These are phyloP conservation scores for Linnaemya vulpina DNA, from an alignment of 2,888 invertebrate species.

Conservation along the genomic window DNA sequence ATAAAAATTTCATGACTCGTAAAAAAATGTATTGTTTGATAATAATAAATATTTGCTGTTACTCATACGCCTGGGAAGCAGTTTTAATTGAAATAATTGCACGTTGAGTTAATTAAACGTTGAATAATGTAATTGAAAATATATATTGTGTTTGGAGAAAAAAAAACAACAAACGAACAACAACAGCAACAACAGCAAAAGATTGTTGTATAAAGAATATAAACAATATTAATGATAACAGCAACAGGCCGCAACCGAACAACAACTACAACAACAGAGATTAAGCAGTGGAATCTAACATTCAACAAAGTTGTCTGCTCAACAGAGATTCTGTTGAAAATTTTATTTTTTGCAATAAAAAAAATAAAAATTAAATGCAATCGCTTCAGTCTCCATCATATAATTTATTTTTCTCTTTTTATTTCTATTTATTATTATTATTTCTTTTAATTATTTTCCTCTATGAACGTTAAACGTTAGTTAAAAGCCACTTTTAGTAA, in stretches of 20 bases:
- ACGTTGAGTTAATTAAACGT: slow-evolving; percentile 83
- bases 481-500: slow-evolving; percentile 30
- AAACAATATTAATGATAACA: slow-evolving; percentile 53
- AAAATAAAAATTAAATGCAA: too few species aligned
- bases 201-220: slow-evolving; percentile 47
- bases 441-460: slow-evolving; percentile 8
- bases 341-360: neutral
- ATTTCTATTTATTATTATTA: too few species aligned
- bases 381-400: slow-evolving; percentile 38
- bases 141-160: slow-evolving; percentile 54
- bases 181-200: slow-evolving; percentile 6
- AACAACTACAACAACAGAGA: slow-evolving; percentile 49
- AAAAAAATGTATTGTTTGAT: slow-evolving; percentile 54
- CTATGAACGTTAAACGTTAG: slow-evolving; percentile 4
- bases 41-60: slow-evolving; percentile 73
- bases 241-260: slow-evolving; percentile 31
- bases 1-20: slow-evolving; percentile 64
- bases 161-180: neutral
- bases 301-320: slow-evolving; percentile 46
- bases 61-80: slow-evolving; percentile 81
- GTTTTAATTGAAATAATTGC: slow-evolving; percentile 83
- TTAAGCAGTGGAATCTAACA: slow-evolving; percentile 41
- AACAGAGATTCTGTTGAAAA: slow-evolving; percentile 40
- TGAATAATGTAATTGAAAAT: slow-evolving; percentile 82
- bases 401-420: neutral